Conservation (phyloP, 2,888 invertebrate species). For the Calephelis perditalis region DNA sequence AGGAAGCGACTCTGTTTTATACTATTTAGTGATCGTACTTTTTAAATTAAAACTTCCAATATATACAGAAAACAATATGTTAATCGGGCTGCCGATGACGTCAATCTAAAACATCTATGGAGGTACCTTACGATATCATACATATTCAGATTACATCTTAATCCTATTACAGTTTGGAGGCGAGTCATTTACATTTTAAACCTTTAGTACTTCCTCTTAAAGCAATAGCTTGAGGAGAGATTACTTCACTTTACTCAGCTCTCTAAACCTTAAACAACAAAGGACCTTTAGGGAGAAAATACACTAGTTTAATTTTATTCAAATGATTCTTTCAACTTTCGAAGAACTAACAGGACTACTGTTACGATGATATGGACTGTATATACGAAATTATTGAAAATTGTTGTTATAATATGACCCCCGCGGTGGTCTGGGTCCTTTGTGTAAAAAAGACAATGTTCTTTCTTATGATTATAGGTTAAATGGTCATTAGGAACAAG, state of each 20-base stretch:
- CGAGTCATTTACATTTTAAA: slow-evolving; percentile 61
- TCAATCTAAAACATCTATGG: slow-evolving; percentile 7
- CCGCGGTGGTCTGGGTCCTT: too few species aligned
- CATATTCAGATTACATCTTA: slow-evolving; percentile 56
- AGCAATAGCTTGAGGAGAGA: slow-evolving; percentile 48
- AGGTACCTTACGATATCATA: slow-evolving; percentile 39
- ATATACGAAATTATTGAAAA: slow-evolving; percentile 20
- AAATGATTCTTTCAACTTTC: neutral
- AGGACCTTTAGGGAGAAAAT: slow-evolving; percentile 12
- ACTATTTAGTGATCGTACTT: too few species aligned
- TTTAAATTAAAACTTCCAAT: too few species aligned
- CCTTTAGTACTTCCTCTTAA: slow-evolving; percentile 53
- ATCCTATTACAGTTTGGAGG: slow-evolving; percentile 50
- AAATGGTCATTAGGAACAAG: too few species aligned
- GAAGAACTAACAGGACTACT: neutral
- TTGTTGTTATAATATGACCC: too few species aligned
- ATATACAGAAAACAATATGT: slow-evolving; percentile 1
- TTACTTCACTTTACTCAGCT: slow-evolving; percentile 61
- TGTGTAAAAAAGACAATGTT: too few species aligned
- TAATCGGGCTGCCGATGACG: neutral
- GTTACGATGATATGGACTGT: slow-evolving; percentile 17
- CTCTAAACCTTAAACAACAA: slow-evolving; percentile 50
- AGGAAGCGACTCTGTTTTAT: too few species aligned
- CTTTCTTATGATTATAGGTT: too few species aligned
- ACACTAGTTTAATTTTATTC: neutral